phyloP scores from a whole-genome alignment of 1,140 invertebrate species.

The Bombus vancouverensis region DNA sequence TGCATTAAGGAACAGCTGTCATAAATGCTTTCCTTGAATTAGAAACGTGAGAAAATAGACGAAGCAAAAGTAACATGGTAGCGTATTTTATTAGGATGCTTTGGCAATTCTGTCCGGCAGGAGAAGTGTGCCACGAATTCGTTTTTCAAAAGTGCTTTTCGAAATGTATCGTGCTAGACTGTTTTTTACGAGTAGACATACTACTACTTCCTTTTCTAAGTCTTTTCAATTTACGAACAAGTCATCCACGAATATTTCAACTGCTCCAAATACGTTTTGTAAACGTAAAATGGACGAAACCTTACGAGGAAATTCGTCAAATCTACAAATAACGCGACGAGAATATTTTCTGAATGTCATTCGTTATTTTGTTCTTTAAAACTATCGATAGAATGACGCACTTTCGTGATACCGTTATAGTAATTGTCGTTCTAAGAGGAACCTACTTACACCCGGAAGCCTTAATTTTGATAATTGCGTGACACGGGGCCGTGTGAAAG shows the following conservation, averaged over 20 bases:
- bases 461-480: background rate
- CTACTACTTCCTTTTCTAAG: background rate
- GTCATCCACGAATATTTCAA: background rate
- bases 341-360: no score
- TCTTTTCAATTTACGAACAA: background rate
- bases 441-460: background rate
- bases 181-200: background rate
- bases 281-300: background rate
- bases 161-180: background rate
- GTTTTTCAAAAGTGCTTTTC: background rate
- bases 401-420: background rate
- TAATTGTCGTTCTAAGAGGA: background rate
- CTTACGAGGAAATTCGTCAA: background rate
- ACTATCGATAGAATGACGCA: background rate
- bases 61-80: background rate
- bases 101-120: background rate
- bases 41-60: background rate
- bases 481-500: background rate
- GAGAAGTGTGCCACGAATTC: background rate
- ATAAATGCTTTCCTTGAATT: constrained; percentile 18
- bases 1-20: background rate
- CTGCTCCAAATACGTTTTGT: background rate
- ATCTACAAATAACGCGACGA: background rate
- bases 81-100: background rate
- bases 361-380: background rate